Base-by-base conservation (phyloP, 2,888 invertebrate species). In the Perithous albicinctus region DNA sequence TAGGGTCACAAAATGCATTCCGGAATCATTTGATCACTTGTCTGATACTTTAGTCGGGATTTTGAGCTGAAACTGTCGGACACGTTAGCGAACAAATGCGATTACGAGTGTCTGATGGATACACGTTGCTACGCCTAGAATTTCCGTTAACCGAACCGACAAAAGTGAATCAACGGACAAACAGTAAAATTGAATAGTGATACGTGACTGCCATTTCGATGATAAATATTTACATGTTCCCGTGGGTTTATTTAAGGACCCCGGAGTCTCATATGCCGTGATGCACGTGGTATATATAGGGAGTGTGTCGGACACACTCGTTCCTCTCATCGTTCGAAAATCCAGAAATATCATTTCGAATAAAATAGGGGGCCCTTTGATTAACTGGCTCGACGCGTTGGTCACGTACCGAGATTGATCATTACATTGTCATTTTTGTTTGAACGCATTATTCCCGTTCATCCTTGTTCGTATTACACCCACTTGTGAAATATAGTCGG, bases 151-250 rank as follows among this genome's bases (percentile, higher is more conserved):
- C n/a, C 61, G 41, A 59, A 75, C 35, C 38, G 69, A 59, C 64
- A 51, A 41, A 35, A 59, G 38, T 41, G 82, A 43, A 78, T 82
- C 35, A 70, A 70, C 67, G 73, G 46, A 63, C 72, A 83, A 80
- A 78, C 67, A 41, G 63, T 63, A 61, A 78, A 78, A 63, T 76
- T 74, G 77, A 77, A 77, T 80, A 69, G 75, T 56, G 64, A 51
- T 74, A 74, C 64, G 70, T 61, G 78, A 80, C 79, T 80, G 79
- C 75, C 74, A 85, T 80, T 75, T 76, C 74, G 63, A 64, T 59
- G 59, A 83, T 84, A 85, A 85, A 85, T 85, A 85, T 85, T 85
- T 85, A 85, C 78, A 80, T 56, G 73, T 54, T 73, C 64, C 75
- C 38, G 15, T 32, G n/a, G 48, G 84, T 82, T 84, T 84, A 82